Percentiles rank a stretch among this genome's conserved stretches.
phyloP scores from a whole-genome alignment of 2,888 invertebrate species.

The Pasiphila rectangulata region DNA sequence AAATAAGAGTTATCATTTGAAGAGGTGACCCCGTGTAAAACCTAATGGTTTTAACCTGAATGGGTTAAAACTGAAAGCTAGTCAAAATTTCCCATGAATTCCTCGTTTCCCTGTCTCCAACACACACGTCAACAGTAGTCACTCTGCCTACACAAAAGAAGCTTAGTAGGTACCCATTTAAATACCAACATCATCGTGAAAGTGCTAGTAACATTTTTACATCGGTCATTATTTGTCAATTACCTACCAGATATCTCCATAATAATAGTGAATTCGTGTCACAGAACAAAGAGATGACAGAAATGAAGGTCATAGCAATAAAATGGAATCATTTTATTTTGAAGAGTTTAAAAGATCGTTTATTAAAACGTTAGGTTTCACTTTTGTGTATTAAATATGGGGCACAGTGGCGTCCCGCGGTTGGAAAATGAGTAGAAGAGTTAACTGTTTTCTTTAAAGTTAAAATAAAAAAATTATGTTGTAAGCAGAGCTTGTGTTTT shows the following conservation, averaged over 20 bases:
- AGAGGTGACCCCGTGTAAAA: too few relatives aligned
- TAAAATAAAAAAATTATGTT: too few relatives aligned
- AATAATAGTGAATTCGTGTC: constrained; percentile 26
- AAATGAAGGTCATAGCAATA: constrained; percentile 16
- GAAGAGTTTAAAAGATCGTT: constrained; percentile 1
- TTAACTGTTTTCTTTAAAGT: too few relatives aligned
- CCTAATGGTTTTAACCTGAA: too few relatives aligned
- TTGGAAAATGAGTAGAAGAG: too few relatives aligned
- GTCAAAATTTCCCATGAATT: too few relatives aligned
- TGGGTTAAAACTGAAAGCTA: too few relatives aligned
- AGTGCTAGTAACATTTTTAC: constrained; percentile 27
- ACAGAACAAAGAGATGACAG: constrained; percentile 29
- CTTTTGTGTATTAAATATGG: neutral
- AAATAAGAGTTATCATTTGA: too few relatives aligned
- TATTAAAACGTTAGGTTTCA: neutral
- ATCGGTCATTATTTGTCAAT: constrained; percentile 32
- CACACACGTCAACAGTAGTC: too few relatives aligned
- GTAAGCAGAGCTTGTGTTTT: too few relatives aligned
- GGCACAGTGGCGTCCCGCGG: too few relatives aligned
- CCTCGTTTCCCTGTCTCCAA: too few relatives aligned
- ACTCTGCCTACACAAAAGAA: neutral
- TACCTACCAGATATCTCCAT: constrained; percentile 30
- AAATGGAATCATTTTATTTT: constrained; percentile 10
- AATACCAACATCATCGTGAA: constrained; percentile 27
- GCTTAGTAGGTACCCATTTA: neutral